Percentiles rank a stretch among this genome's conserved stretches.
Evolutionary conservation across 2,888 invertebrate species (phyloP).

Genomic region (Hipparchia sbordonii): DNA sequence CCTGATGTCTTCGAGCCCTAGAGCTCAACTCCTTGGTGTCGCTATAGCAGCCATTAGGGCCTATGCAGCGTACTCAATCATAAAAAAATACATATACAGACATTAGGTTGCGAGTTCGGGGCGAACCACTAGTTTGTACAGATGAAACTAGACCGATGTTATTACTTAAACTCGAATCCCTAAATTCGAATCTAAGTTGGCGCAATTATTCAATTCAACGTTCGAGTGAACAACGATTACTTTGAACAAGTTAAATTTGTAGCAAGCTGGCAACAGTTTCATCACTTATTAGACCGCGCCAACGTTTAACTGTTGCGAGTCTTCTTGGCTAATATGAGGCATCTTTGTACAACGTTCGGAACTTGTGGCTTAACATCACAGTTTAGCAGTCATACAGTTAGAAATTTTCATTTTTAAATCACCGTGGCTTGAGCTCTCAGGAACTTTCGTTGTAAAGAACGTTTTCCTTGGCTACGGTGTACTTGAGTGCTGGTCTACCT

Average conservation of each 20-base stretch:
- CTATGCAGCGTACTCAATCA: too few species aligned
- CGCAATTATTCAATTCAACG: slow-evolving; percentile 8
- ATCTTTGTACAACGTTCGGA: slow-evolving; percentile 51
- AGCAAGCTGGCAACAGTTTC: slow-evolving; percentile 67
- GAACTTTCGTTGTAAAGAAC: too few species aligned
- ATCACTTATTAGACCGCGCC: slow-evolving; percentile 48
- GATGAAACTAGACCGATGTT: too few species aligned
- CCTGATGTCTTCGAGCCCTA: too few species aligned
- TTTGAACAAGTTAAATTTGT: slow-evolving; percentile 57
- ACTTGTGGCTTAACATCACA: slow-evolving; percentile 35
- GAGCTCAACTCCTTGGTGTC: too few species aligned
- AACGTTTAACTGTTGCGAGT: slow-evolving; percentile 72
- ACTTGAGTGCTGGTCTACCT: too few species aligned
- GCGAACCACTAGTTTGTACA: too few species aligned
- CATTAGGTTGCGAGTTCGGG: too few species aligned
- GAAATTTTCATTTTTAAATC: neutral
- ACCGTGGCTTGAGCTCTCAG: neutral
- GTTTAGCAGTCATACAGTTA: slow-evolving; percentile 2
- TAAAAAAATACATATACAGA: too few species aligned
- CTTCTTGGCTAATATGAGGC: slow-evolving; percentile 68
- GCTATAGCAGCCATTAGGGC: too few species aligned
- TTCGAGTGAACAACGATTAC: slow-evolving; percentile 25
- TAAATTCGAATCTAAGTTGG: neutral
- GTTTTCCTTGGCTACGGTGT: too few species aligned
- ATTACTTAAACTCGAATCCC: too few species aligned